phyloP scores from a whole-genome alignment of 1,140 invertebrate species.

The Trichomalopsis sarcophagae region DNA sequence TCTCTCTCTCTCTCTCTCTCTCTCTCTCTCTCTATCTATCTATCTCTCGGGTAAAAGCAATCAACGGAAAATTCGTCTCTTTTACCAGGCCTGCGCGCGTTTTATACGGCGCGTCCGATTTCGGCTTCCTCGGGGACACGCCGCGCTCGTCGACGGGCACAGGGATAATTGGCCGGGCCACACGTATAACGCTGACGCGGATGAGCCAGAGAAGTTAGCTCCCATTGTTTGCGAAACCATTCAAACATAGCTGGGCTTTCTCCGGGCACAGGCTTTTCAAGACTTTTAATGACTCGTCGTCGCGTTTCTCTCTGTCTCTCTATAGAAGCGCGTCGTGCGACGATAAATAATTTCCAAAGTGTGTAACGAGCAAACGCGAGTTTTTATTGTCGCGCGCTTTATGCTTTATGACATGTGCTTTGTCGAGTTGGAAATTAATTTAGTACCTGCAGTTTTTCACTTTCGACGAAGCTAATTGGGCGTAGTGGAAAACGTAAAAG shows the following conservation, averaged over 20 bases:
- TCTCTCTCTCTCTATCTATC: too few species aligned
- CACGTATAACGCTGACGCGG: neutral
- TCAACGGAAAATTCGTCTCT: slow-evolving; percentile 28
- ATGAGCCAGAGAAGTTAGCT: neutral
- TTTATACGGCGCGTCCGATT: neutral
- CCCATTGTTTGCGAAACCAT: neutral
- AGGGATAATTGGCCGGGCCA: neutral
- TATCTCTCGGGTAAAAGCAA: neutral
- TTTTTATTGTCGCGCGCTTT: neutral
- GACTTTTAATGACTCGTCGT: slow-evolving; percentile 3
- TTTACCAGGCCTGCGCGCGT: neutral
- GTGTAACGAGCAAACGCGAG: neutral
- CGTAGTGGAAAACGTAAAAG: neutral
- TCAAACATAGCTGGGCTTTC: neutral
- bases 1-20: too few species aligned
- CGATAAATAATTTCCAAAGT: slow-evolving; percentile 17
- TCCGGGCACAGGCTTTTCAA: neutral
- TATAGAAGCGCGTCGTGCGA: neutral
- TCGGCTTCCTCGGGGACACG: too few species aligned
- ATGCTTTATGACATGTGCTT: neutral
- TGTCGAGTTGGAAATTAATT: neutral
- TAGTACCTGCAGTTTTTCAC: neutral
- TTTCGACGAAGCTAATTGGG: neutral
- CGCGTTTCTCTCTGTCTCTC: neutral
- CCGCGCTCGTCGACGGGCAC: too few species aligned